A percentile compares a stretch with the other conserved stretches of the same genome.
These are phyloP conservation scores for Rana temporaria DNA, from an alignment of 2,113 vertebrate species.

Conservation along the genomic window DNA sequence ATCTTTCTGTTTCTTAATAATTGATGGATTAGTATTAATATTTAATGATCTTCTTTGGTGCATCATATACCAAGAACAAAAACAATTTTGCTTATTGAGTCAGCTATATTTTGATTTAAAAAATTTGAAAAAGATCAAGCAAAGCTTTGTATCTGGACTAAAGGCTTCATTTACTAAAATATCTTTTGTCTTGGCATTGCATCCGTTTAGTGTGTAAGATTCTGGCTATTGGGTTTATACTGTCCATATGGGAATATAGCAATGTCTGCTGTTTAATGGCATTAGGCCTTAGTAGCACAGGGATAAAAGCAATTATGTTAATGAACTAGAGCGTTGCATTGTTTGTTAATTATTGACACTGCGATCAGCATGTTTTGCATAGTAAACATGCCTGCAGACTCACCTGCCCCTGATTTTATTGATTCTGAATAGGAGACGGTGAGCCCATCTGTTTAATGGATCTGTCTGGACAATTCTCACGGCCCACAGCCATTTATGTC, in stretches of 20 bases:
- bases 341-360: slow-evolving; percentile 11
- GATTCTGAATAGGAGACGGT: neutral
- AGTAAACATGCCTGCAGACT: slow-evolving; percentile 11
- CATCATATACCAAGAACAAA: too few relatives aligned
- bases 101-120: too few relatives aligned
- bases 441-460: slow-evolving; percentile 41
- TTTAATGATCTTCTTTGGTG: too few relatives aligned
- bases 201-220: neutral
- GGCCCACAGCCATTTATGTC: slow-evolving; percentile 30
- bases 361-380: slow-evolving; percentile 26
- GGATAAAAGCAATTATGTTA: slow-evolving; percentile 23
- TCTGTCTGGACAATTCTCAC: slow-evolving; percentile 19
- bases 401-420: neutral
- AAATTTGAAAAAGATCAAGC: too few relatives aligned
- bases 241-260: slow-evolving; percentile 5
- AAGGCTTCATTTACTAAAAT: too few relatives aligned
- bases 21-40: too few relatives aligned
- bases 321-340: neutral
- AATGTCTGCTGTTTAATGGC: neutral
- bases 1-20: too few relatives aligned
- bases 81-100: too few relatives aligned
- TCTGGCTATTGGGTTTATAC: slow-evolving; percentile 2
- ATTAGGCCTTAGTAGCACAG: slow-evolving; percentile 6
- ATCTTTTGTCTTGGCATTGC: too few relatives aligned
- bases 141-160: too few relatives aligned